A percentile compares a stretch with the other conserved stretches of the same genome.
Evolutionary conservation across 2,797 vertebrate genomes (phyloP).

Genomic region (Trematomus bernacchii): DNA sequence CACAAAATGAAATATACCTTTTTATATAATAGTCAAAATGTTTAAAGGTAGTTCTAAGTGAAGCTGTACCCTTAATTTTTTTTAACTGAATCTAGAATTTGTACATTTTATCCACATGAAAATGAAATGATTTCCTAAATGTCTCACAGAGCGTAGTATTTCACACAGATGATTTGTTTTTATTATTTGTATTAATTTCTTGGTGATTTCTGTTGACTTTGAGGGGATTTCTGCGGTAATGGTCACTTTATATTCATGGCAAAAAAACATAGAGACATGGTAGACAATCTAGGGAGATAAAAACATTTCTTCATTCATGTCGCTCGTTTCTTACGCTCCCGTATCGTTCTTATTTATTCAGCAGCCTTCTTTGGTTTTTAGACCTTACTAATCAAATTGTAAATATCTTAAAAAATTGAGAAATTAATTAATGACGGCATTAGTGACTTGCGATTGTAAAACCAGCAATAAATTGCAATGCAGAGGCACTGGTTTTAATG

Average conservation of each 20-base stretch:
- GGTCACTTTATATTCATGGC: slow-evolving; percentile 69
- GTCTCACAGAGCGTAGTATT: slow-evolving; percentile 39
- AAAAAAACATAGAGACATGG: slow-evolving; percentile 48
- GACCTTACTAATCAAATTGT: slow-evolving; percentile 88
- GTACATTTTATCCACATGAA: slow-evolving; percentile 27
- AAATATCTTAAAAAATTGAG: slow-evolving; percentile 85
- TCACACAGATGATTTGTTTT: slow-evolving; percentile 53
- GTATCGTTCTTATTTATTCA: slow-evolving; percentile 91
- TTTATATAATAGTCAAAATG: neutral
- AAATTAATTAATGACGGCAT: slow-evolving; percentile 82
- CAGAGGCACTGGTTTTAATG: slow-evolving; percentile 88
- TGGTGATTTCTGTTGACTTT: slow-evolving; percentile 52
- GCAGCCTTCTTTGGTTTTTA: slow-evolving; percentile 81
- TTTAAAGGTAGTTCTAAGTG: too few species aligned
- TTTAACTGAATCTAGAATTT: slow-evolving; percentile 22
- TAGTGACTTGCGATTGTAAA: slow-evolving; percentile 88
- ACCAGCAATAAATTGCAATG: slow-evolving; percentile 93
- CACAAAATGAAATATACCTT: slow-evolving; percentile 14
- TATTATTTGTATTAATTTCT: slow-evolving; percentile 58
- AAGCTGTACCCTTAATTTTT: slow-evolving; percentile 5
- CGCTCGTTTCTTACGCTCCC: slow-evolving; percentile 77
- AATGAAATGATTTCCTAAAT: slow-evolving; percentile 30
- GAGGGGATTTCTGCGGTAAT: slow-evolving; percentile 42
- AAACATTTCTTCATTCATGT: slow-evolving; percentile 81
- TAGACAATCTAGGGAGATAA: slow-evolving; percentile 79